These are phyloP conservation scores for Papilio machaon DNA, from an alignment of 1,140 invertebrate genomes.

Conservation along the genomic window DNA sequence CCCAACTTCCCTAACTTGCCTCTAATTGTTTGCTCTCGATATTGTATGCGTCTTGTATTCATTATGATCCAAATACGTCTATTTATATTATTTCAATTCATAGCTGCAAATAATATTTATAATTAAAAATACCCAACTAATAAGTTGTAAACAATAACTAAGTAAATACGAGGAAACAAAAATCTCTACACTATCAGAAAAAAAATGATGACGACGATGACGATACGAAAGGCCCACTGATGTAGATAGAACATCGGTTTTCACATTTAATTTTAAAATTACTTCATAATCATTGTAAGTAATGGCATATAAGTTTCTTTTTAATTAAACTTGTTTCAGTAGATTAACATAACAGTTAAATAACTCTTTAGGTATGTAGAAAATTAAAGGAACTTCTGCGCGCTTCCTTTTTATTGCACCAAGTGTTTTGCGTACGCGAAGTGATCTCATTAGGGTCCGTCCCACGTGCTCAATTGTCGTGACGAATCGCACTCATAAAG, in stretches of 20 bases:
- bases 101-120: not conserved
- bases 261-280: not conserved
- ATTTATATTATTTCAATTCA: not conserved
- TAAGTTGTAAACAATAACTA: not conserved
- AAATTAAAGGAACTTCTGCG: slow-evolving; percentile 60
- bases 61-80: slow-evolving; percentile 21
- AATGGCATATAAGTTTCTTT: not conserved
- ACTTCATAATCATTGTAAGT: not conserved
- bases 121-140: not conserved
- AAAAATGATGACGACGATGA: no score
- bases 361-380: slow-evolving; percentile 40
- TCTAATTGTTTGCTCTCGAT: slow-evolving; percentile 81
- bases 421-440: slow-evolving; percentile 49
- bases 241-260: no score
- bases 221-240: no score
- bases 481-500: slow-evolving; percentile 77
- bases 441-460: slow-evolving; percentile 60
- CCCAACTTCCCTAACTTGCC: slow-evolving; percentile 66
- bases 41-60: slow-evolving; percentile 67
- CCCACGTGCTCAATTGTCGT: slow-evolving; percentile 75
- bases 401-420: slow-evolving; percentile 63
- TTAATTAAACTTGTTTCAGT: not conserved
- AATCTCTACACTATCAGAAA: no score
- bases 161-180: not conserved
- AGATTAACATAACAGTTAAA: slow-evolving; percentile 19